phyloP scores from a whole-genome alignment of 64 coral and sea anemone genomes.

The Anthopleura sola region DNA sequence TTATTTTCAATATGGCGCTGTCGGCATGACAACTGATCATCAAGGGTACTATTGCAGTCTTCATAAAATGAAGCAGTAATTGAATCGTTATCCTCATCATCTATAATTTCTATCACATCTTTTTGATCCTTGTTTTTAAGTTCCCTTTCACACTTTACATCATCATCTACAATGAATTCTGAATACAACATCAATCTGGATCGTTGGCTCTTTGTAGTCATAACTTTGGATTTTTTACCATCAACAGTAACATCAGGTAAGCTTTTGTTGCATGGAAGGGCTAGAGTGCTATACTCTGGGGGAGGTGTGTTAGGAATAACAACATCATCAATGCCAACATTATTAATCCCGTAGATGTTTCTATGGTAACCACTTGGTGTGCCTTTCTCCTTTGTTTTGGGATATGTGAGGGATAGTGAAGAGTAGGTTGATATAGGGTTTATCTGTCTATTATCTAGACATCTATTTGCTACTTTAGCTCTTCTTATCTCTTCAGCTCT shows the following conservation, averaged over 20 bases:
- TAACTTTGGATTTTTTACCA: background rate
- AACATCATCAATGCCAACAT: background rate
- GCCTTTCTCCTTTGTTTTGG: background rate
- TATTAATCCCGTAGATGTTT: background rate
- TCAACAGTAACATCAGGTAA: background rate
- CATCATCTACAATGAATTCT: background rate
- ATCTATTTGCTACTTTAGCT: constrained; percentile 63
- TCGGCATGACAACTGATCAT: background rate
- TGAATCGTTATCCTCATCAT: constrained; percentile 1
- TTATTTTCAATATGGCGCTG: background rate
- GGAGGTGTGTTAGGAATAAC: background rate
- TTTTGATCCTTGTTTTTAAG: background rate
- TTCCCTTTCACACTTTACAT: background rate
- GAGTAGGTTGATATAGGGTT: constrained; percentile 44
- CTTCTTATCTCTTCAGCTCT: constrained; percentile 50
- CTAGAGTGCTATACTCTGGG: background rate
- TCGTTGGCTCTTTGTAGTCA: background rate
- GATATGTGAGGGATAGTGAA: background rate
- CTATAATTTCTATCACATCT: background rate
- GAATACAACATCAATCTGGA: background rate
- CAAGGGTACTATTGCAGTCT: background rate
- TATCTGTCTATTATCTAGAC: constrained; percentile 23
- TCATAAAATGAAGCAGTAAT: background rate
- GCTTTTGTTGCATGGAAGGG: background rate
- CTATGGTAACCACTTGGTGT: background rate